Evolutionary conservation across 2,888 invertebrate genomes (phyloP), one percentile per base, ranked within the genome.

Genomic region (Yponomeuta cagnagella): DNA sequence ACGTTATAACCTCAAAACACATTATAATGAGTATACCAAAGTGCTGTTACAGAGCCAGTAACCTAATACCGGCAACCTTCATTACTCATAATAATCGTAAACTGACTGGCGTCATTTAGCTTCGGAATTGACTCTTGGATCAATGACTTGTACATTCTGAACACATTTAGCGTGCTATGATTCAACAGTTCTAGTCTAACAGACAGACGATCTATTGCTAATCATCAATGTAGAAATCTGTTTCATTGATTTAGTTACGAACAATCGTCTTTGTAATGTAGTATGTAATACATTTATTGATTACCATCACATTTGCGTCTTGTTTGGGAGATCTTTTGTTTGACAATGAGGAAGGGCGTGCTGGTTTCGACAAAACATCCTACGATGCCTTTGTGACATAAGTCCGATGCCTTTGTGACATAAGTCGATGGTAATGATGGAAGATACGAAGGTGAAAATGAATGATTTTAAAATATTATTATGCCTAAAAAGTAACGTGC

Each of bases 1-100:
- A 65, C 65, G 52, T 58, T 58, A 58, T 58, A 58, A 58, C 52
- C 52, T 58, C 52, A 58, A 58, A 58, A 58, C 52, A 12, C 15
- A 58, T 58, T 65, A 33, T 65, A 65, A 65, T 65, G 30, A 33
- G 30, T 31, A 23, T 23, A 23, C 65, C 30, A 31, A 65, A 30
- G 65, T 65, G 65, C 65, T 65, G 65, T 31, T 65, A 58, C 52
- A 15, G 52, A 58, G 52, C 52, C 12, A 33, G 65, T 65, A 68
- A 68, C 48, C 37, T 48, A 68, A 68, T 33, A 43, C 43, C 33
- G 33, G 48, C 68, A 37, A 68, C 68, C 68, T 68, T 68, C 68
- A 68, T 68, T 68, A 68, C 33, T 68, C 37, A 68, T 68, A 33
- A 37, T 68, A 68, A 68, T 48, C 33, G 43, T 65, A 58, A 58